These are phyloP conservation scores for Athripsodes cinereus DNA, from an alignment of 2,888 invertebrate genomes.

Conservation along the genomic window DNA sequence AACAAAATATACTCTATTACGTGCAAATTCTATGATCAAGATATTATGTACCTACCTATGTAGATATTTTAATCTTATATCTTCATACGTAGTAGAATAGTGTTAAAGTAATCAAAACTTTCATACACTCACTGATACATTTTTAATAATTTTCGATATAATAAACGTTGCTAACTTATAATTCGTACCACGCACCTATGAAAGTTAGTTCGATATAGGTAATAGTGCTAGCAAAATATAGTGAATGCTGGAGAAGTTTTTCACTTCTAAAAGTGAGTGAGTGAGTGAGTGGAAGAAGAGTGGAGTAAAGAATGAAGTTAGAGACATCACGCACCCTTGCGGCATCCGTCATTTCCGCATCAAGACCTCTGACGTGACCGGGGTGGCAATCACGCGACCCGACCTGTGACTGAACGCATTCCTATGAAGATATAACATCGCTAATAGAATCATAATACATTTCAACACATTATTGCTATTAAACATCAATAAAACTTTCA, in stretches of 20 bases:
- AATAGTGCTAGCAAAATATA: background rate
- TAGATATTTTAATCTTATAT: too few species aligned
- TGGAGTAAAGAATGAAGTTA: background rate
- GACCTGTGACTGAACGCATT: background rate
- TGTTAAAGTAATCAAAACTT: too few species aligned
- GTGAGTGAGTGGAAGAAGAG: background rate
- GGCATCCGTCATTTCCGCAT: slow-evolving; percentile 2
- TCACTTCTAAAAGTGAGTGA: background rate
- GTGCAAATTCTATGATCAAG: too few species aligned
- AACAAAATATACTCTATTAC: too few species aligned
- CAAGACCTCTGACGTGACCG: background rate
- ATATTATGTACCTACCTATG: too few species aligned
- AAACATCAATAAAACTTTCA: too few species aligned
- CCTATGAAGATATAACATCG: background rate
- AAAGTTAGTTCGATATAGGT: background rate
- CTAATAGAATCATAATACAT: too few species aligned
- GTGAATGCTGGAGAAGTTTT: background rate
- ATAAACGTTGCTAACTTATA: background rate
- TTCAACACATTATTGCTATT: too few species aligned
- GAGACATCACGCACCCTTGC: background rate
- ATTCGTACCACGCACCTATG: background rate
- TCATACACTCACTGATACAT: too few species aligned
- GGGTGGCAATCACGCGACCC: background rate
- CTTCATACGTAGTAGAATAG: too few species aligned
- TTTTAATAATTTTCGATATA: background rate